phyloP scores from a whole-genome alignment of 2,888 invertebrate genomes.

The Taphrorychus bicolor region DNA sequence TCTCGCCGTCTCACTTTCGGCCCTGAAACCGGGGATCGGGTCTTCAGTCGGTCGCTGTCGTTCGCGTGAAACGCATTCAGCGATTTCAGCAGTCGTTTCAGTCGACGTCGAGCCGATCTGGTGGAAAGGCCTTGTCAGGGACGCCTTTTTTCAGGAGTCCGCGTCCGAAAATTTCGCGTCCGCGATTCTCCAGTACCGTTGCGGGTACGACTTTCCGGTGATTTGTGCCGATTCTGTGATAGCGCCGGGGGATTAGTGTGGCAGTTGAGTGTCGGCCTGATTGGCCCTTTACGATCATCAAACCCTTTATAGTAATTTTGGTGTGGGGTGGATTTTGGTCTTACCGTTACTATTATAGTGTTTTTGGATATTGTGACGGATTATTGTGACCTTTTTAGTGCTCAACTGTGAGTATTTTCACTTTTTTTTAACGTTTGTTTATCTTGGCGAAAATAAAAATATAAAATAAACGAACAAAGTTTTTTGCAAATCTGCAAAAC shows the following conservation, averaged over 20 bases:
- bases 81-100: slow-evolving; percentile 45
- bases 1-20: slow-evolving; percentile 51
- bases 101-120: slow-evolving; percentile 46
- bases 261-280: neutral
- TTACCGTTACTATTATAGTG: no score
- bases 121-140: slow-evolving; percentile 43
- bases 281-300: neutral
- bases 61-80: slow-evolving; percentile 53
- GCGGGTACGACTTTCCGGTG: neutral
- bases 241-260: neutral
- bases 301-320: no score
- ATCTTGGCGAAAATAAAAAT: no score
- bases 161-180: neutral
- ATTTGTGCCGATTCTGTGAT: neutral
- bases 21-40: slow-evolving; percentile 54
- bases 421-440: no score
- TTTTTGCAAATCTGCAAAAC: no score
- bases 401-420: no score
- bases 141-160: slow-evolving; percentile 19
- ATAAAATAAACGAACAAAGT: no score
- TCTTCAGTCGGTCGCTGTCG: slow-evolving; percentile 58
- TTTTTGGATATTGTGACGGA: no score
- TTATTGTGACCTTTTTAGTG: no score
- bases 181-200: slow-evolving; percentile 3
- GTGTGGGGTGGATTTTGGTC: neutral